Base-by-base conservation (phyloP, 2,113 vertebrate species). In the Rhynchomys soricoides region DNA sequence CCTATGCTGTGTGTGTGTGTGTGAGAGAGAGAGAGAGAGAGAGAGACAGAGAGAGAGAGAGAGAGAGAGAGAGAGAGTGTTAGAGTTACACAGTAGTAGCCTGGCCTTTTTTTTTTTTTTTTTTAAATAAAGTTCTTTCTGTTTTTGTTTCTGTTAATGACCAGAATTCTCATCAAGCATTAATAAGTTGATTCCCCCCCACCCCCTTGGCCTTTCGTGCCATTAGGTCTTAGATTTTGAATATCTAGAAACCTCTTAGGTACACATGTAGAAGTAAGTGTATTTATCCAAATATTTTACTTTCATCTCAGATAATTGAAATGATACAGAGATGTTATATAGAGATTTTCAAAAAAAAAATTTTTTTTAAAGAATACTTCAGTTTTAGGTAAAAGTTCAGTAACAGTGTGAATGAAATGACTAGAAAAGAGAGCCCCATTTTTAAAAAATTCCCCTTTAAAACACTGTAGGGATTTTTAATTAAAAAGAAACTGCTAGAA, bases 261-360 rank as follows among this genome's bases (percentile, higher is more conserved):
- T 71, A 29, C 74, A 55, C 66, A 92, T 37, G 26, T 55, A 87
- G 50, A 59, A 82, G 59, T 73, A 57, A 87, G 7, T 59, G 70
- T 55, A 19, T 94, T 93, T 73, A 62, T 43, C 92, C 86, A 91
- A 95, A 68, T 88, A 1, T 59, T 71, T 77, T 75, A 31, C 66
- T 91, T 92, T 91, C 8, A 89, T 73, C 7, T 95, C 82, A 91
- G 89, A 34, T 85, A 57, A 78, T 70, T 89, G n/a, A 92, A 57
- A 97, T 89, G 73, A 79, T 74, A 43, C 8, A 71, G 8, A 68
- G 48, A n/a, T 74, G 26, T 81, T 40, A 92, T 62, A 45, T 71
- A n/a, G 86, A 79, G 40, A 24, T 82, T 92, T 92, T 59, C 75
- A 86, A 62, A 91, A n/a, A n/a, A n/a, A n/a, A n/a, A n/a, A n/a